Base-by-base conservation (phyloP, 2,888 invertebrate species). In the Eurois occulta region DNA sequence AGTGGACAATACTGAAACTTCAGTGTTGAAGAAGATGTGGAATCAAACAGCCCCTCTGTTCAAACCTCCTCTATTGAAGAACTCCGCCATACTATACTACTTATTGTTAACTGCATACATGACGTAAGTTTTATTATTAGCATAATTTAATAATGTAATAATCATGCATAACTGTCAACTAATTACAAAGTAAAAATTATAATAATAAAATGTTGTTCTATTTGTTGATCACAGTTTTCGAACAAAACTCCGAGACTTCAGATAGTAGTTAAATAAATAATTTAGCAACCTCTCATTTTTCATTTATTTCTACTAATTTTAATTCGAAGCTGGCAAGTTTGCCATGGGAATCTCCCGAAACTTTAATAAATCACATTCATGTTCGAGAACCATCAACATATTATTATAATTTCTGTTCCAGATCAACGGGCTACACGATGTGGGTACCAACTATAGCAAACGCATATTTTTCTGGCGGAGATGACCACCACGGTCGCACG, bases 41-140 rank as follows among this genome's bases (percentile, higher is more conserved):
- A 90, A 92, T 58, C 96, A 96, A 83, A 96, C 96, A 0, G 94
- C 92, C 0, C 96, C 96, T 0, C 90, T 97, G 16, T 96, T 96
- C 88, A 86, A 83, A 28, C 83, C 84, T 58, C 88, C 95, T 0
- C 90, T 96, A 6, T 87, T 94, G 24, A 93, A 88, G 81, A 95
- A 95, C 86, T 95, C 95, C 10, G 79, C 93, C 7, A 95, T 90
- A 60, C 90, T 95, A 0, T 95, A 95, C 87, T 95, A 93, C 73
- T 88, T 96, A 48, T 88, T 95, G 18, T 86, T 96, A 8, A 94
- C 94, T 67, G 94, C 95, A 77, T 96, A 93, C 80, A 95, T 96
- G 95, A 94, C 95, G 95, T 96, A 84, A 94, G 95, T 91, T 48
- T 32, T 48, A n/a, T n/a, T n/a, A n/a, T n/a, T n/a, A n/a, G n/a